A percentile compares a stretch with the other conserved stretches of the same genome.
Evolutionary conservation across 2,888 invertebrate species (phyloP).

Genomic region (Chymomyza procnemis): DNA sequence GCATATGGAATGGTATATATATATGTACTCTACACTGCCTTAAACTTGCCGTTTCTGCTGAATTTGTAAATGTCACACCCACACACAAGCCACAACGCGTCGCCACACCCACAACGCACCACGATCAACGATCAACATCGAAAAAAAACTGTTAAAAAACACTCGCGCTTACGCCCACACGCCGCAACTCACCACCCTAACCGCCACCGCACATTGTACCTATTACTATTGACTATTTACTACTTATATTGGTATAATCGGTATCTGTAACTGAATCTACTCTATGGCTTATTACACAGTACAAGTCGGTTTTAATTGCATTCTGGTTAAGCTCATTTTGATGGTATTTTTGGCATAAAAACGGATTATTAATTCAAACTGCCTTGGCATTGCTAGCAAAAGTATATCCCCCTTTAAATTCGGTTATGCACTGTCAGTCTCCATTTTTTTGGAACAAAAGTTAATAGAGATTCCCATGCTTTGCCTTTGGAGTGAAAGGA

Average conservation of each 20-base stretch:
- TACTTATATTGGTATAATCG: constrained; percentile 58
- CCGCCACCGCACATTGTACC: constrained; percentile 65
- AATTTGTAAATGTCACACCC: constrained; percentile 69
- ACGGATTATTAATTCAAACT: too few species aligned
- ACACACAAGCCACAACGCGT: constrained; percentile 27
- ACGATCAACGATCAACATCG: background rate
- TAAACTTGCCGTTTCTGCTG: constrained; percentile 74
- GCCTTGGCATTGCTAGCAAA: too few species aligned
- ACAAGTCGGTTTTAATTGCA: background rate
- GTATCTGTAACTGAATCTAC: constrained; percentile 37
- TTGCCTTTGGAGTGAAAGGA: too few species aligned
- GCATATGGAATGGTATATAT: constrained; percentile 33
- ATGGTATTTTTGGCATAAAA: too few species aligned
- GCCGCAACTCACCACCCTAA: constrained; percentile 50
- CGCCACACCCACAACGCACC: constrained; percentile 4
- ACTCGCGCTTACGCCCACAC: constrained; percentile 45
- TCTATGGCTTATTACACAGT: background rate
- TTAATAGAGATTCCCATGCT: too few species aligned
- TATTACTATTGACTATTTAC: constrained; percentile 56
- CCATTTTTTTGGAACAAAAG: too few species aligned
- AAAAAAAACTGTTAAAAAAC: constrained; percentile 12
- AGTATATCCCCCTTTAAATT: too few species aligned
- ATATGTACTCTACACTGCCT: constrained; percentile 68
- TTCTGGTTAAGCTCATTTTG: background rate
- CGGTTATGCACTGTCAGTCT: too few species aligned